Evolutionary conservation across 2,113 vertebrate species (phyloP).

Genomic region (Clarias batrachus): DNA sequence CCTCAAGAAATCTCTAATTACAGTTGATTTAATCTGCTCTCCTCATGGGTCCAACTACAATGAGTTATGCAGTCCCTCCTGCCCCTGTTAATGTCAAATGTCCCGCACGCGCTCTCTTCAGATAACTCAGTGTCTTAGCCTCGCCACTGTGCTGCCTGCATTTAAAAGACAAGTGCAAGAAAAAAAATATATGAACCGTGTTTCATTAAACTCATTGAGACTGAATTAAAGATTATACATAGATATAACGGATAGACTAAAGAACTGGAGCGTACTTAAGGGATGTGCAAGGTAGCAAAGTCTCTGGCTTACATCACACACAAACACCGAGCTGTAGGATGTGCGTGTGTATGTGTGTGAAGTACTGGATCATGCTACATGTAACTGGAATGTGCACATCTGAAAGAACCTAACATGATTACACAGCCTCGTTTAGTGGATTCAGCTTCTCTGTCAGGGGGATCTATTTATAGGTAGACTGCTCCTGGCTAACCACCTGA

Average conservation of each 20-base stretch:
- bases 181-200: neutral
- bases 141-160: neutral
- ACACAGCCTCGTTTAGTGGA: slow-evolving; percentile 31
- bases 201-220: slow-evolving; percentile 35
- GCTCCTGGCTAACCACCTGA: slow-evolving; percentile 51
- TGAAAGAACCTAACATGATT: slow-evolving; percentile 47
- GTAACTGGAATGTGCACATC: slow-evolving; percentile 40
- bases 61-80: slow-evolving; percentile 1
- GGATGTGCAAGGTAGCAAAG: slow-evolving; percentile 8
- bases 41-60: slow-evolving; percentile 15
- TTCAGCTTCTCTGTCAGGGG: slow-evolving; percentile 40
- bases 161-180: slow-evolving; percentile 15
- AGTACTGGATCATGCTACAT: slow-evolving; percentile 30
- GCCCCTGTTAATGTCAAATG: slow-evolving; percentile 7
- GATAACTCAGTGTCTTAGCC: slow-evolving; percentile 10
- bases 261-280: neutral
- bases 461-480: slow-evolving; percentile 46
- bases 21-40: slow-evolving; percentile 24
- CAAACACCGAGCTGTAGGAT: slow-evolving; percentile 27
- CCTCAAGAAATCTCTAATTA: slow-evolving; percentile 40
- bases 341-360: slow-evolving; percentile 24
- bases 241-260: slow-evolving; percentile 38
- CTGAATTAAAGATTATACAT: slow-evolving; percentile 37
- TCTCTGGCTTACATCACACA: slow-evolving; percentile 44
- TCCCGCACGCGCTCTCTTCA: slow-evolving; percentile 1